Evolutionary conservation across 2,797 vertebrate genomes (phyloP), one percentile per base, ranked within the genome.

Genomic region (Tragelaphus eurycerus): DNA sequence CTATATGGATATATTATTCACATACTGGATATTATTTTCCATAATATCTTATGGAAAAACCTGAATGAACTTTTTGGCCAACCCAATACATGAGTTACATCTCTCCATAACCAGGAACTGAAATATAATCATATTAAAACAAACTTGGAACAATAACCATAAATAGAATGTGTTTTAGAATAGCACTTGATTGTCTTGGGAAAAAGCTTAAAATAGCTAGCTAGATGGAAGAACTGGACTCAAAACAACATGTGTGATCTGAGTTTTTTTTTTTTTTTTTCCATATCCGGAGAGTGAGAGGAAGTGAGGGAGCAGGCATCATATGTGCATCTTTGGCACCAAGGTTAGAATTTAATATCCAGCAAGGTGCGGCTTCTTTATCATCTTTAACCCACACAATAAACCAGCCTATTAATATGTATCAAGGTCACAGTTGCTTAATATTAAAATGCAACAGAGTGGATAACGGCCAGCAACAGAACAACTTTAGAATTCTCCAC

Each of bases 391-490:
- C 34, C 46, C 31, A 12, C 6, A 83, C n/a, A 96, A 46, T 86
- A 85, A 97, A 86, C 23, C 12, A 92, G 88, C 43, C 96, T 95
- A 60, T 81, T 89, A 81, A 62, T 87, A 96, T 78, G 67, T 59
- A 93, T 97, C 95, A 85, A 95, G 81, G 79, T 93, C 87, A 90
- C 21, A 62, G 74, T 79, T 96, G 86, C 83, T 96, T 93, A 78
- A 79, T 87, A 92, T 57, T 79, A 82, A 92, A 96, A 81, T 2
- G 0, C 10, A 64, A 19, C 81, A 62, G 50, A 89, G 78, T n/a
- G 38, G 86, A 88, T 38, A 21, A 38, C 16, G 78, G 15, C 31
- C 50, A 71, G 78, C 23, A 92, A 84, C 84, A 87, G 50, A 38
- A 14, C 8, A 12, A 17, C 25, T 95, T 83, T 76, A 25, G 64